Conservation (phyloP, 2,888 invertebrate species). For the Lomographa bimaculata region DNA sequence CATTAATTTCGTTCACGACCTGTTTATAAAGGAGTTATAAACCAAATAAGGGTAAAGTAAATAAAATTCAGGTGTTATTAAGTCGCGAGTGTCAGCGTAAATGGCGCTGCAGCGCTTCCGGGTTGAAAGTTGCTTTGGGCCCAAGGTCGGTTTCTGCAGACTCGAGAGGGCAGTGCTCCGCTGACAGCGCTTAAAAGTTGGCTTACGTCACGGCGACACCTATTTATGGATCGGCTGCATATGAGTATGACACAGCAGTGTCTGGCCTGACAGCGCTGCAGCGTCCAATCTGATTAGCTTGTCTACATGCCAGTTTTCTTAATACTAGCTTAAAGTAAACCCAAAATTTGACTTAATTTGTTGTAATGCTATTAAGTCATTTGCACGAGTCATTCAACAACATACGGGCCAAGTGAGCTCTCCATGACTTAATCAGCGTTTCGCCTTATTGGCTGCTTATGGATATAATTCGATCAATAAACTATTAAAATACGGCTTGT, state of each 20-base stretch:
- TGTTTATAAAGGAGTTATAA: constrained; percentile 31
- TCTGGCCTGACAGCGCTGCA: constrained; percentile 8
- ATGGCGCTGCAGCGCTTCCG: constrained; percentile 57
- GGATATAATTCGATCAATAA: constrained; percentile 13
- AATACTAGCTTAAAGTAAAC: too few relatives aligned
- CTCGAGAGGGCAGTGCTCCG: constrained; percentile 55
- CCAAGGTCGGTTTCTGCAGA: constrained; percentile 58
- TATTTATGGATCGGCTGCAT: constrained; percentile 27
- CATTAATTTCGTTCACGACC: constrained; percentile 30
- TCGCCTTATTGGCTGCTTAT: constrained; percentile 12
- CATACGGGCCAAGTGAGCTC: constrained; percentile 19
- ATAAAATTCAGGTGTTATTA: constrained; percentile 39
- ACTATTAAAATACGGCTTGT: constrained; percentile 5
- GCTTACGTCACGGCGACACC: constrained; percentile 48
- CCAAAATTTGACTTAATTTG: constrained; percentile 18
- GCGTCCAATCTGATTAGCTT: too few relatives aligned
- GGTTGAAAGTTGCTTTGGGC: constrained; percentile 71
- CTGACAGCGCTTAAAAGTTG: constrained; percentile 35
- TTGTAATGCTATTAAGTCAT: constrained; percentile 14
- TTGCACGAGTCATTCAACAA: constrained; percentile 11
- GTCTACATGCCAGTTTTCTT: too few relatives aligned
- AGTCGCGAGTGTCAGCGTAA: constrained; percentile 36
- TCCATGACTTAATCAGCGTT: constrained; percentile 14
- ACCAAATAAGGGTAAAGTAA: constrained; percentile 51
- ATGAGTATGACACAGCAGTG: constrained; percentile 20